Conservation (phyloP, 2,888 invertebrate species). For the Neoascia interrupta region DNA sequence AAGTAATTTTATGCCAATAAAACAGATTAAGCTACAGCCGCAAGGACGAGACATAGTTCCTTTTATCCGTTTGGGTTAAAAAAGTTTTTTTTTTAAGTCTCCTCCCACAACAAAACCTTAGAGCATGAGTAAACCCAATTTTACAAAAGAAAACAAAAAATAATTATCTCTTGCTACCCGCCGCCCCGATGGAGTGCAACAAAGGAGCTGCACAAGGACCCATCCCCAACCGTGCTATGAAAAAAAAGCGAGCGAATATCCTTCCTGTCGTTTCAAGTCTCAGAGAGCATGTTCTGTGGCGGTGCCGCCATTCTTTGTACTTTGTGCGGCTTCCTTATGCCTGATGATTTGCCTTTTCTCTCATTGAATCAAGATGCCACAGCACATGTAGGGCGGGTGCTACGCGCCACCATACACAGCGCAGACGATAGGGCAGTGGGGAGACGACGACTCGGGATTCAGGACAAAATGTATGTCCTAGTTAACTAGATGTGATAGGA, state of each 20-base stretch:
- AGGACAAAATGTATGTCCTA: constrained; percentile 63
- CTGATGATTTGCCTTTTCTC: constrained; percentile 27
- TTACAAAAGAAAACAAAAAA: constrained; percentile 54
- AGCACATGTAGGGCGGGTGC: constrained; percentile 35
- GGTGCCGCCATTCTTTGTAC: background rate
- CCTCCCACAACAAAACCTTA: too few relatives aligned
- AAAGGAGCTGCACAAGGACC: constrained; percentile 41
- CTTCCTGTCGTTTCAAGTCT: constrained; percentile 37
- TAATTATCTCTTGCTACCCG: constrained; percentile 54
- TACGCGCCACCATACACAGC: background rate
- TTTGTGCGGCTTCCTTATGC: constrained; percentile 44
- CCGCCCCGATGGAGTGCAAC: constrained; percentile 21
- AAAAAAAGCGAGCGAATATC: constrained; percentile 31
- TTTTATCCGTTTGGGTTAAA: background rate
- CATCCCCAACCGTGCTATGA: background rate
- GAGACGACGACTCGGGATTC: constrained; percentile 30
- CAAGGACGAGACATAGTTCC: constrained; percentile 10
- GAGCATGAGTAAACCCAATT: constrained; percentile 17
- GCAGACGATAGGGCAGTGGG: constrained; percentile 36
- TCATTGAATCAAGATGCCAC: constrained; percentile 60
- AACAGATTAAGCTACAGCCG: constrained; percentile 54
- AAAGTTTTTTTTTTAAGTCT: too few relatives aligned
- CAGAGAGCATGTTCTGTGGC: constrained; percentile 12
- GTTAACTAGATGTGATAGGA: constrained; percentile 68
- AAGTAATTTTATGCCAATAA: constrained; percentile 68